Evolutionary conservation across 2,888 invertebrate genomes (phyloP), one percentile per base, ranked within the genome.

Genomic region (Agrilus mali): DNA sequence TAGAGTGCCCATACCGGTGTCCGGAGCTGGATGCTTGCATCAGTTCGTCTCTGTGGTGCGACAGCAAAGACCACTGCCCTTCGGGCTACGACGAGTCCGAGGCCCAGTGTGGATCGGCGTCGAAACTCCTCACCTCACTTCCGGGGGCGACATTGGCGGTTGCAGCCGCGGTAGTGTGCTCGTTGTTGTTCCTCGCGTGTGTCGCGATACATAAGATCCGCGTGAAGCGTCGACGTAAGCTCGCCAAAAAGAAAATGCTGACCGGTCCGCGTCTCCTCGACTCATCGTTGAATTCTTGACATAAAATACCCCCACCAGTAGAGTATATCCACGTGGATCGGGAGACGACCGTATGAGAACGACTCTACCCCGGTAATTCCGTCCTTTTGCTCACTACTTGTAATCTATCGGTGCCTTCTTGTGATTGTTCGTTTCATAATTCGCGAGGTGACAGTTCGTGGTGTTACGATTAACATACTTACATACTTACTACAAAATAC

Each of bases 251-350:
- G 67, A 71, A 70, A 66, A 55, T 66, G 41, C 57, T 67, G 41
- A 63, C 66, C 49, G 57, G 52, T 70, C 84, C 56, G 77, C 82
- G 60, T 57, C 69, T 82, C 45, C 71, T 79, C 55, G 80, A 80
- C 60, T 74, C 77, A 48, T 75, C 74, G 53, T 72, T 75, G 33
- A 71, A 74, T 60, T 88, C 89, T 78, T 89, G 89, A 89, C 88
- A 87, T 61, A 85, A 85, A 70, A 27, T 27, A 27, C 79, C 86
- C 73, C 82, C 86, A 72, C 82, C 86, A 75, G 88, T 89, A 77
- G 89, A 89, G 68, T 89, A 85, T 70, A 89, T 89, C 65, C 87
- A 88, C 71, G 86, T 89, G 73, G 89, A 90, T 73, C 82, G 88
- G 67, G 89, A 89, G 73, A 89, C 89, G 66, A 89, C 89, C 60